Conservation (phyloP, 2,113 vertebrate genomes). For the Aramus guarauna region DNA sequence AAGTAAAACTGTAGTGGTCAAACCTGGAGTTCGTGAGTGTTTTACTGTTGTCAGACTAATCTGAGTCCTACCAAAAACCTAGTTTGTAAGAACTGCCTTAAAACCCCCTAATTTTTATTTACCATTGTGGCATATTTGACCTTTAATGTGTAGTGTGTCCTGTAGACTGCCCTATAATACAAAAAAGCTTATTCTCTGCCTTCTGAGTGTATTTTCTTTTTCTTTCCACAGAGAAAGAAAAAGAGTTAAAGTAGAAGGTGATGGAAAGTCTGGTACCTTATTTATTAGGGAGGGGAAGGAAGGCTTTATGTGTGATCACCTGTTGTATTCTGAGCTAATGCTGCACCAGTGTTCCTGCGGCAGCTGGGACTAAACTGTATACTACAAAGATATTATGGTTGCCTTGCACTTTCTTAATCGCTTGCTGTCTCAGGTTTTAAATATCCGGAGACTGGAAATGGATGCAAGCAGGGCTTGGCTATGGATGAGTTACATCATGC, state of each 20-base stretch:
- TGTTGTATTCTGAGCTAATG: background rate
- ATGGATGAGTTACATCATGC: background rate
- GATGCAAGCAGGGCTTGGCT: background rate
- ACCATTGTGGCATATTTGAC: background rate
- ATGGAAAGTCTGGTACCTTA: background rate
- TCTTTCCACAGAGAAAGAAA: too few species aligned
- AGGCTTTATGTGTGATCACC: background rate
- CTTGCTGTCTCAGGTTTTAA: constrained; percentile 9
- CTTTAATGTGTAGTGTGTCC: background rate
- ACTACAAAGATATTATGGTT: background rate
- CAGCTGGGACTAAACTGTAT: background rate
- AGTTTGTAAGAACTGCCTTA: background rate
- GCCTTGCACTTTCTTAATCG: background rate
- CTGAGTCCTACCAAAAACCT: background rate
- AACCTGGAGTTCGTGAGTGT: background rate
- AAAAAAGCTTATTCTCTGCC: background rate
- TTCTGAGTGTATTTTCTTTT: background rate
- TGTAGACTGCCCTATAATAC: background rate
- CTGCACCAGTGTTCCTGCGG: background rate
- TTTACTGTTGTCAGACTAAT: background rate
- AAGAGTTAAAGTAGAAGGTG: background rate
- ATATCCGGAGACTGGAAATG: background rate
- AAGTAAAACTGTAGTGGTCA: background rate
- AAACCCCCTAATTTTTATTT: background rate
- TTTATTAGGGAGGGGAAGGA: background rate